Evolutionary conservation across 2,113 vertebrate species (phyloP).

Genomic region (Alces alces): DNA sequence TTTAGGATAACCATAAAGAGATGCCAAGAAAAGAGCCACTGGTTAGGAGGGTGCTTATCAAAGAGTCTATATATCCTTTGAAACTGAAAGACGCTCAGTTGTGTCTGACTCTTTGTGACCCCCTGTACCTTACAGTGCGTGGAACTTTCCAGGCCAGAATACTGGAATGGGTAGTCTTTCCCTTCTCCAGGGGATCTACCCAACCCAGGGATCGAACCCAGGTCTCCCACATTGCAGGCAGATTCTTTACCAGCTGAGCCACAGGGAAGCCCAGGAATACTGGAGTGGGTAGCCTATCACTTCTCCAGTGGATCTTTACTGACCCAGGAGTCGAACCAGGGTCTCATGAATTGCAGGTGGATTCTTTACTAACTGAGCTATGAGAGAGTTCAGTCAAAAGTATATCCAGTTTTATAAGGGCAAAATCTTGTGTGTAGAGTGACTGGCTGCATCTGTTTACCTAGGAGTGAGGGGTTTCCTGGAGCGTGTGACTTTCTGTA

Average conservation of each 20-base stretch:
- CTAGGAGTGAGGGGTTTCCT: neutral
- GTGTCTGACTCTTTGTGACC: neutral
- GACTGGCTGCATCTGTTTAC: neutral
- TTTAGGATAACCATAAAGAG: neutral
- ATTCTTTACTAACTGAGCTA: neutral
- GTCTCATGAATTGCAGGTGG: neutral
- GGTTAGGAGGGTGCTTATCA: neutral
- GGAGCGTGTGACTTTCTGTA: neutral
- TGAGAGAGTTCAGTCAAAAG: neutral
- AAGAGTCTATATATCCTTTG: too few relatives aligned
- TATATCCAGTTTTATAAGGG: neutral
- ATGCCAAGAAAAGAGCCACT: neutral
- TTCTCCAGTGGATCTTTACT: neutral
- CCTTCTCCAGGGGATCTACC: neutral
- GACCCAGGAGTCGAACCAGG: neutral
- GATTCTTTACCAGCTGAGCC: neutral
- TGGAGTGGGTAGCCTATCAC: neutral
- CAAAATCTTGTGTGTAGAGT: neutral
- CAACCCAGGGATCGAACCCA: neutral
- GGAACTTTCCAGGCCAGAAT: neutral
- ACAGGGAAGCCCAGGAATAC: neutral
- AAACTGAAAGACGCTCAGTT: neutral
- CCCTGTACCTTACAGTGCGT: neutral
- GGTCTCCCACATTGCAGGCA: fast-evolving
- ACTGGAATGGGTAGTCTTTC: neutral